Evolutionary conservation across 1,140 invertebrate genomes (phyloP), one percentile per base, ranked within the genome.

Genomic region (Saccostrea echinata): DNA sequence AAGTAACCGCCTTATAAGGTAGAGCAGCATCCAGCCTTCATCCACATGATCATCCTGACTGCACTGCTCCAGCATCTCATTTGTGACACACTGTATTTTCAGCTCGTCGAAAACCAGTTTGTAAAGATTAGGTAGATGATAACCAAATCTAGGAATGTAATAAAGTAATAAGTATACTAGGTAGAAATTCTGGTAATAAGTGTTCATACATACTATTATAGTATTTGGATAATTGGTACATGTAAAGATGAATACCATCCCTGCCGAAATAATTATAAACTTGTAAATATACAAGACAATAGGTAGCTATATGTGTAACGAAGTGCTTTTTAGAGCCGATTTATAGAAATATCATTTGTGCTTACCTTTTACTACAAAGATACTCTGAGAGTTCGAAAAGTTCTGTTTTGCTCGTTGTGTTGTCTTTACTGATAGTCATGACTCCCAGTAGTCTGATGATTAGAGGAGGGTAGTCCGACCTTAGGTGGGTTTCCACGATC

Each of bases 51-150:
- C 84, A 0, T 35, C 30, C 55, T 33, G 9, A 64, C 55, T 64
- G 11, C 55, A 57, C 21, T 53, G 55, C n/a, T 35, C n/a, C 53
- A 84, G 27, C 84, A 84, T 61, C 27, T 35, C 55, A 43, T 84
- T 43, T 6, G 55, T 84, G 55, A 84, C 55, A 33, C 64, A 84
- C n/a, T 33, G 16, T 86, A 43, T 71, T 83, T 71, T 71, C 24
- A 71, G 68, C 9, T 71, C 68, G 4, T 71, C 68, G 30, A 71
- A 71, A 4, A 71, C 68, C 6, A 24, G 27, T 24, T 71, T 71
- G 68, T 71, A 71, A 13, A 71, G 68, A 71, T 71, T 71, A 24
- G 68, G 68, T 13, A 71, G 27, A 71, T 27, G 6, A 12, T 71
- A 24, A 18, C 68, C 68, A 30, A 71, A 71, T 1, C 68, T 71